phyloP scores from a whole-genome alignment of 37 sponge, comb jelly and placozoan genomes.

The Halisarca cf. caerulea region DNA sequence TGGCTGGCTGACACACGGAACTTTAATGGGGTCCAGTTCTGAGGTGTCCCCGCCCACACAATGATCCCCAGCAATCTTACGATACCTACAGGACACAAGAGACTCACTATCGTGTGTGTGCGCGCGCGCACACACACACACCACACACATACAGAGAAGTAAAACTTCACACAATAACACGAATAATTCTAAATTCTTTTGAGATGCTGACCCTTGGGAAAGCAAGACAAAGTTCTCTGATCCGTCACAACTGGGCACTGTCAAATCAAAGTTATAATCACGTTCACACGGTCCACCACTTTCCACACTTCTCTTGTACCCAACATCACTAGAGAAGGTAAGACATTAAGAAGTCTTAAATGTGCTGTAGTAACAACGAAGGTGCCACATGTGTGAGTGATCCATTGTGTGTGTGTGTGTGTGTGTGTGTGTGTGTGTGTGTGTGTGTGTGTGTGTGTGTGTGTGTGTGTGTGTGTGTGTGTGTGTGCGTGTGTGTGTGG shows the following conservation, averaged over 20 bases:
- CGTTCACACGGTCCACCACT: slow-evolving; percentile 48
- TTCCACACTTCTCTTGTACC: slow-evolving; percentile 42
- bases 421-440: slow-evolving; percentile 33
- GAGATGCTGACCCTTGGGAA: no score
- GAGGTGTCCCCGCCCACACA: slow-evolving; percentile 53
- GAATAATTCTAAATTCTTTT: no score
- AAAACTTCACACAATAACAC: no score
- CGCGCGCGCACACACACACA: no score
- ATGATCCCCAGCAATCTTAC: slow-evolving; percentile 74
- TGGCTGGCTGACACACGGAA: no score
- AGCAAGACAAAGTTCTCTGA: no score
- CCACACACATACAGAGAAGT: no score
- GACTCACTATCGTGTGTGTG: background rate
- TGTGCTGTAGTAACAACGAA: slow-evolving; percentile 61
- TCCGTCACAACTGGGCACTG: background rate
- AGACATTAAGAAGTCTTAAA: slow-evolving; percentile 61
- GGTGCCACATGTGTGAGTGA: no score
- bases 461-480: slow-evolving; percentile 40
- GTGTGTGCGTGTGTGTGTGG: background rate
- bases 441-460: slow-evolving; percentile 36
- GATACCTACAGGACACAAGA: slow-evolving; percentile 51
- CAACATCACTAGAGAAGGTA: slow-evolving; percentile 56
- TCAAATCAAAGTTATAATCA: slow-evolving; percentile 25
- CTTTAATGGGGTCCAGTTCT: background rate
- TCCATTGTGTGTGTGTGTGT: no score